Base-by-base conservation (phyloP, 1,140 invertebrate genomes). In the Semibalanus balanoides region DNA sequence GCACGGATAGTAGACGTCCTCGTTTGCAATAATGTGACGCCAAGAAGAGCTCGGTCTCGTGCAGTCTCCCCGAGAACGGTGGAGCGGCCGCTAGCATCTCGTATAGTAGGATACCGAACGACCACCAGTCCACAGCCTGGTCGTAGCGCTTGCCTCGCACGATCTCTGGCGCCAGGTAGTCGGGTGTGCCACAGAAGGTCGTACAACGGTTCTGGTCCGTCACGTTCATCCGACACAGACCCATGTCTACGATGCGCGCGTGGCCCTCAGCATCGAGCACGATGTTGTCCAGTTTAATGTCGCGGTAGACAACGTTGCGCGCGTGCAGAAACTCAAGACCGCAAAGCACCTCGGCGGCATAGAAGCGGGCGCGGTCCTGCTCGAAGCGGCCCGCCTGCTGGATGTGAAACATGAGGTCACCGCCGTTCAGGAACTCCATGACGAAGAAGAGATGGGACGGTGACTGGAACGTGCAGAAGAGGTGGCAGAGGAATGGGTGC, bases 341-440 rank as follows among this genome's bases (percentile, higher is more conserved):
- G 25, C 93, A 96, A 77, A 95, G 91, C 74, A 99, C 97, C 87
- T 99, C 96, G 0, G 95, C 95, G 0, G 92, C 93, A 83, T 99
- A 99, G 85, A 99, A 98, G 74, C 93, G 88, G 3, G 95, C 94
- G 76, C 95, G 85, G 3, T 91, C 87, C 83, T 98, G 93, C 5
- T 92, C 89, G 86, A 99, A 99, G 31, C 95, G 88, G 7, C 96
- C 93, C 72, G 90, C 92, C 81, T 96, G 90, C 84, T 99, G 96
- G 81, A 99, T 99, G 86, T 99, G 97, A 84, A 99, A 99, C 97
- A 99, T 99, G 76, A 99, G 86, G 86, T 99, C 98, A 75, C 98
- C 98, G 27, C 97, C 98, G 84, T 98, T 99, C 69, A 99, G 87
- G 83, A 98, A 99, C 84, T 99, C 97, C 97, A 99, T 99, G 35